phyloP scores from a whole-genome alignment of 2,888 invertebrate genomes.

The Cryptocephalus moraei region DNA sequence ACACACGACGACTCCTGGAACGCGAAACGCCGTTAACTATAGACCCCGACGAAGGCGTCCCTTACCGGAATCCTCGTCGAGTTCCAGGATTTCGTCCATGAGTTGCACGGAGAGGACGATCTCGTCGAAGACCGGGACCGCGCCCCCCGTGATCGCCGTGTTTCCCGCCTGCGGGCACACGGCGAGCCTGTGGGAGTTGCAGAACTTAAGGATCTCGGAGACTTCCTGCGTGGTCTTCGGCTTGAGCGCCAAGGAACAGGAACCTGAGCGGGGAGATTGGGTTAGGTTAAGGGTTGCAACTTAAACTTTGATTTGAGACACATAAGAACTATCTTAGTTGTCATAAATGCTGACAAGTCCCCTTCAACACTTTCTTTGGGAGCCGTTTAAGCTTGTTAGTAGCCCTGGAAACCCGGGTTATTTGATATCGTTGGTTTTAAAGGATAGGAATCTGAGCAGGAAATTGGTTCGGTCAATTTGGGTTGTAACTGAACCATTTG shows the following conservation, averaged over 20 bases:
- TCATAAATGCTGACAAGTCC: no score
- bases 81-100: slow-evolving; percentile 73
- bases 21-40: no score
- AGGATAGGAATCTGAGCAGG: no score
- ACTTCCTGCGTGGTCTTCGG: slow-evolving; percentile 82
- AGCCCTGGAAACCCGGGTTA: no score
- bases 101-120: slow-evolving; percentile 73
- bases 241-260: slow-evolving; percentile 70
- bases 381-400: no score
- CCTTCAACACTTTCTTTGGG: no score
- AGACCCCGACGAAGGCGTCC: background rate
- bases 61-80: slow-evolving; percentile 74
- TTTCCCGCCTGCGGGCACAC: slow-evolving; percentile 93
- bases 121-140: slow-evolving; percentile 94
- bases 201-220: slow-evolving; percentile 73
- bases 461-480: no score
- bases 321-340: no score
- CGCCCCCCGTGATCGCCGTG: slow-evolving; percentile 89
- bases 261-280: slow-evolving; percentile 46
- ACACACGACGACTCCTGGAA: slow-evolving; percentile 62
- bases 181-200: slow-evolving; percentile 70
- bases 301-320: no score
- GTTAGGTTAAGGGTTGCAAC: background rate
- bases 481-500: no score
- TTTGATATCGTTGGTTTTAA: no score